Evolutionary conservation across 2,888 invertebrate genomes (phyloP).

Genomic region (Linnaemya tessellans): DNA sequence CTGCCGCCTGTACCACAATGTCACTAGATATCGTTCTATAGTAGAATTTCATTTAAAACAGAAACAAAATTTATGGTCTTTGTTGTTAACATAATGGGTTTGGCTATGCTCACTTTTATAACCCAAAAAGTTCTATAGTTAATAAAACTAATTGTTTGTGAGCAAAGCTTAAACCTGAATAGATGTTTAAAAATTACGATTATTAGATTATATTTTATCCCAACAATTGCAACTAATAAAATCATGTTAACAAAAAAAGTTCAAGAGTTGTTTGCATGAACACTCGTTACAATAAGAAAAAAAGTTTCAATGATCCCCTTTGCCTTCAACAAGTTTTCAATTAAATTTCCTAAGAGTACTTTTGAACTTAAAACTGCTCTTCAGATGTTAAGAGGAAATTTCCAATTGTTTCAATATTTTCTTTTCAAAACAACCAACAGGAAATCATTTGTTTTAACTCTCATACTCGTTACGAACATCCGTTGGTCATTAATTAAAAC

Average conservation of each 20-base stretch:
- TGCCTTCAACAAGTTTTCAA: not conserved
- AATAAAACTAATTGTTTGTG: too few relatives aligned
- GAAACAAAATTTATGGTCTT: too few relatives aligned
- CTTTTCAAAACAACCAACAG: slow-evolving; percentile 17
- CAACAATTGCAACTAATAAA: not conserved
- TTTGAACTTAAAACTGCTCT: not conserved
- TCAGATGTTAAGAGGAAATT: slow-evolving; percentile 17
- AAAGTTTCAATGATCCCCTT: slow-evolving; percentile 1
- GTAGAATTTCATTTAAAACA: too few relatives aligned
- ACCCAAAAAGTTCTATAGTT: too few relatives aligned
- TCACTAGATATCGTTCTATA: too few relatives aligned
- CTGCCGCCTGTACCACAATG: too few relatives aligned
- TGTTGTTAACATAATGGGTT: too few relatives aligned
- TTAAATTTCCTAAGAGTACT: not conserved
- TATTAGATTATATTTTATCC: too few relatives aligned
- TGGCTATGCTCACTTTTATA: too few relatives aligned
- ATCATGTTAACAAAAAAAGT: not conserved
- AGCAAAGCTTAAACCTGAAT: too few relatives aligned
- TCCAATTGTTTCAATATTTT: not conserved
- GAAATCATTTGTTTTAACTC: slow-evolving; percentile 40
- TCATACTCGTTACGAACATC: slow-evolving; percentile 6
- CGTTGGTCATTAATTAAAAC: slow-evolving; percentile 4
- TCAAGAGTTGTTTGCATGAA: not conserved
- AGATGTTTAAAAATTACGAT: too few relatives aligned
- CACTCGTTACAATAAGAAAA: not conserved